Conservation (phyloP, 2,888 invertebrate genomes). For the Caradrina kadenii region DNA sequence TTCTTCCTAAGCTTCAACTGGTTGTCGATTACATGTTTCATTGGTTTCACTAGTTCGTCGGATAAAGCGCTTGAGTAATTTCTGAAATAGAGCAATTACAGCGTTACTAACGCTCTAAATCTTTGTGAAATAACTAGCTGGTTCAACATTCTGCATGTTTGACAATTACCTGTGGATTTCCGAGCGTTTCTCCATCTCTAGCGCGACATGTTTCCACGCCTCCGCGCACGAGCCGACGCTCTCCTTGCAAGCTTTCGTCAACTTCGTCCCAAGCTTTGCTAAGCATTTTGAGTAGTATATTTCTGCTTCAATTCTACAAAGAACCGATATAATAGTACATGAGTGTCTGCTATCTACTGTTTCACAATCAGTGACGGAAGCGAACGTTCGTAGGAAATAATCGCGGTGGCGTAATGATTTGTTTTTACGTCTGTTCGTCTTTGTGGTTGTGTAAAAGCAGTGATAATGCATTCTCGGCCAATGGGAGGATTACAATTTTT, state of each 20-base stretch:
- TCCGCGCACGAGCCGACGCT: slow-evolving; percentile 95
- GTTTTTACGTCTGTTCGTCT: slow-evolving; percentile 65
- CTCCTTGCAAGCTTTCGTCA: slow-evolving; percentile 95
- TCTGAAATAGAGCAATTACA: slow-evolving; percentile 84
- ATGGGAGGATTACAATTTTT: slow-evolving; percentile 70
- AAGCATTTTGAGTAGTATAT: slow-evolving; percentile 97
- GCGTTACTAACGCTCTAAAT: slow-evolving; percentile 41
- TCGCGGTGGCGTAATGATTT: slow-evolving; percentile 67
- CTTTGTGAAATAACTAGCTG: slow-evolving; percentile 42
- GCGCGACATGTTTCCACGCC: slow-evolving; percentile 97
- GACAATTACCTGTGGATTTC: slow-evolving; percentile 94
- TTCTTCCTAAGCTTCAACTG: slow-evolving; percentile 93
- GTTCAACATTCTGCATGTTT: slow-evolving; percentile 16
- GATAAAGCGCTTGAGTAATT: slow-evolving; percentile 94
- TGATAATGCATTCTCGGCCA: slow-evolving; percentile 71
- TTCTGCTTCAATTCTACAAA: slow-evolving; percentile 96
- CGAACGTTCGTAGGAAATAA: slow-evolving; percentile 65
- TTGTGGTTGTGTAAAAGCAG: slow-evolving; percentile 68
- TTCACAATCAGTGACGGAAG: slow-evolving; percentile 63
- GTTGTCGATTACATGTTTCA: slow-evolving; percentile 93
- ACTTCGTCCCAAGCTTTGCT: slow-evolving; percentile 95
- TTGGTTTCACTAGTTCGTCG: slow-evolving; percentile 97
- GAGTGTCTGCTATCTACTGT: slow-evolving; percentile 35
- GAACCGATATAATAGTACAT: slow-evolving; percentile 46
- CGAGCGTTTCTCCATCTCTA: slow-evolving; percentile 97